Conservation (phyloP, 1,140 invertebrate genomes). For the Zaprionus lachaisei region DNA sequence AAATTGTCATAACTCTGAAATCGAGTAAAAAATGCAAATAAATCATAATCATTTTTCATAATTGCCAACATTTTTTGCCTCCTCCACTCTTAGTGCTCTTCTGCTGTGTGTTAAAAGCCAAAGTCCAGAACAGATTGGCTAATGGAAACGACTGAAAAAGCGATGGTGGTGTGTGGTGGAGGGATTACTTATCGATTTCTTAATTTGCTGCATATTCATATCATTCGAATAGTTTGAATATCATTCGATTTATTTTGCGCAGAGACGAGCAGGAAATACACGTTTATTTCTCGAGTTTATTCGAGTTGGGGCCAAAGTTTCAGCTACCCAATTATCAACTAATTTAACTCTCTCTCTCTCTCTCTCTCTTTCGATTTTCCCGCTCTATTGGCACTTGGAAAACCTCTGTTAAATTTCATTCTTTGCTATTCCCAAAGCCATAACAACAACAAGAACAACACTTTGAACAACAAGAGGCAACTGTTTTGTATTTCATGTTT, state of each 20-base stretch:
- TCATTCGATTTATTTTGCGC: neutral
- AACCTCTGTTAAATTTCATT: conserved; percentile 30
- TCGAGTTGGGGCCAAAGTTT: conserved; percentile 1
- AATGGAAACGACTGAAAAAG: neutral
- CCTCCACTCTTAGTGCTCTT: neutral
- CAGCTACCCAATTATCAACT: conserved; percentile 36
- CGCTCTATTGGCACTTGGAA: conserved; percentile 33
- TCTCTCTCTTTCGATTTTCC: neutral
- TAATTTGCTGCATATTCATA: neutral
- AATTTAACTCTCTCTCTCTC: conserved; percentile 24
- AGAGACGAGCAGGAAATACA: neutral
- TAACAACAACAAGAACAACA: conserved; percentile 11
- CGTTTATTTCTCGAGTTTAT: conserved; percentile 8
- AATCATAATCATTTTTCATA: conserved; percentile 43
- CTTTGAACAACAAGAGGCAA: conserved; percentile 25
- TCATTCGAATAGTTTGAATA: neutral
- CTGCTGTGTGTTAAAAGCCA: no score
- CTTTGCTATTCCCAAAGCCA: conserved; percentile 25
- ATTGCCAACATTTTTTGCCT: conserved; percentile 18
- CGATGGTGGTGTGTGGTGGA: neutral
- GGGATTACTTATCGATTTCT: conserved; percentile 4
- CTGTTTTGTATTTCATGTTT: conserved; percentile 43
- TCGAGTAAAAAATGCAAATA: conserved; percentile 27
- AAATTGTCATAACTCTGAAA: conserved; percentile 29
- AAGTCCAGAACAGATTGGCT: conserved; percentile 3